Percentiles rank a stretch among this genome's conserved stretches.
These are phyloP conservation scores for Galerucella nymphaeae DNA, from an alignment of 2,888 invertebrate species.

Conservation along the genomic window DNA sequence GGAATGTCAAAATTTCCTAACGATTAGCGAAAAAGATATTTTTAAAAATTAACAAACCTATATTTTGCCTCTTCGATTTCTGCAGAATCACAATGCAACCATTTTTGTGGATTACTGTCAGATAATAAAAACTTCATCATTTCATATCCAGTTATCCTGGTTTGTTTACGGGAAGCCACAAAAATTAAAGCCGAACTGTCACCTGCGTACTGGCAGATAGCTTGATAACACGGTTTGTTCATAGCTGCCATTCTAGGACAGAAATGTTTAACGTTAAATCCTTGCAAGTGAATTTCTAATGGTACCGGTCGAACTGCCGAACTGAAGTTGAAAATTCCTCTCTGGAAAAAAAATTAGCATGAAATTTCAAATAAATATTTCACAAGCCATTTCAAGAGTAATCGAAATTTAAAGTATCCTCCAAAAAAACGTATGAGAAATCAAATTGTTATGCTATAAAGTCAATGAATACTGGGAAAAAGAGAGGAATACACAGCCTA, in stretches of 20 bases:
- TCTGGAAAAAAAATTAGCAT: conserved; percentile 60
- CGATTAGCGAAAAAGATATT: too few species aligned
- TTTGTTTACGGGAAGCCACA: conserved; percentile 96
- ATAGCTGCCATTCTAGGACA: conserved; percentile 99
- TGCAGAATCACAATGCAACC: conserved; percentile 87
- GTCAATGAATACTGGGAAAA: too few species aligned
- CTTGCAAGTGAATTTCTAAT: conserved; percentile 84
- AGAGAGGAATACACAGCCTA: too few species aligned
- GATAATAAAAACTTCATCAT: conserved; percentile 90
- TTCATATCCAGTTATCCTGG: conserved; percentile 95
- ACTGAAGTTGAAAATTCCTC: conserved; percentile 96
- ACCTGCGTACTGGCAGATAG: conserved; percentile 93
- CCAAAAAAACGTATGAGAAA: too few species aligned
- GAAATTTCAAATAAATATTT: too few species aligned
- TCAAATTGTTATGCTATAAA: too few species aligned
- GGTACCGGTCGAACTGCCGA: conserved; percentile 98
- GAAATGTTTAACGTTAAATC: conserved; percentile 97
- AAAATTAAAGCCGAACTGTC: conserved; percentile 92
- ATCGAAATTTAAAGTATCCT: too few species aligned
- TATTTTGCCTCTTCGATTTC: conserved; percentile 85
- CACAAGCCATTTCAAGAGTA: too few species aligned
- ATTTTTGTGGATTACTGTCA: conserved; percentile 94
- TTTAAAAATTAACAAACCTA: conserved; percentile 32
- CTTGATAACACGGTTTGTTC: conserved; percentile 98
- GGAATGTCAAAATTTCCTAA: too few species aligned